Evolutionary conservation across 2,797 vertebrate species (phyloP), one percentile per base, ranked within the genome.

Genomic region (Typhlichthys eigenmanni): DNA sequence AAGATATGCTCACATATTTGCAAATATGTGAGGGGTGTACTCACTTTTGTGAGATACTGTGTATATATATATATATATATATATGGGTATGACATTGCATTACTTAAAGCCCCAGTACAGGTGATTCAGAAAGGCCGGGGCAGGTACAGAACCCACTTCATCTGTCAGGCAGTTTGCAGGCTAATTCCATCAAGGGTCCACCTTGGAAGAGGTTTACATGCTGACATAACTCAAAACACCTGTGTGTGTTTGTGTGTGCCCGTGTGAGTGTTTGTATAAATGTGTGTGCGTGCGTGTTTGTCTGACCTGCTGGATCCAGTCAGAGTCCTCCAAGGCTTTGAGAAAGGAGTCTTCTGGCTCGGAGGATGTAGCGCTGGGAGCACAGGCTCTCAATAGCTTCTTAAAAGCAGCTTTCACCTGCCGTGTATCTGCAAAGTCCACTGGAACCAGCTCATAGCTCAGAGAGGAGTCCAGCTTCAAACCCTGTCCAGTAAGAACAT

Each of bases 391-490:
- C 88, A 98, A 94, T 65, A 99, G 87, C 87, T 99, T 99, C 87
- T 98, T 98, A 82, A 98, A 98, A 66, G 96, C 95, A 24, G 94
- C 88, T 84, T 98, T 98, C 66, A 96, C 94, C 92, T 98, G 96
- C 73, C 96, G 93, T 0, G 94, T 92, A 80, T 99, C 98, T 38
- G 92, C 91, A 82, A 96, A 96, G 78, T 99, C 98, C 83, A 99
- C 95, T 11, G 96, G 95, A 76, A 98, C 95, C 90, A 98, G 94
- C 80, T 98, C 97, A 90, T 95, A 98, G 88, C 97, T 98, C 86
- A 98, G 85, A 74, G 95, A 91, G 59, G 95, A 93, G 89, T 99
- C 96, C 76, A 96, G 86, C 83, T 95, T 95, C 78, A 98, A 95
- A 60, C 94, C 96, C 98, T 99, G 79, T 9, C 12, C 62, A 16